Base-by-base conservation (phyloP, 2,888 invertebrate genomes). In the Erebia aethiops region DNA sequence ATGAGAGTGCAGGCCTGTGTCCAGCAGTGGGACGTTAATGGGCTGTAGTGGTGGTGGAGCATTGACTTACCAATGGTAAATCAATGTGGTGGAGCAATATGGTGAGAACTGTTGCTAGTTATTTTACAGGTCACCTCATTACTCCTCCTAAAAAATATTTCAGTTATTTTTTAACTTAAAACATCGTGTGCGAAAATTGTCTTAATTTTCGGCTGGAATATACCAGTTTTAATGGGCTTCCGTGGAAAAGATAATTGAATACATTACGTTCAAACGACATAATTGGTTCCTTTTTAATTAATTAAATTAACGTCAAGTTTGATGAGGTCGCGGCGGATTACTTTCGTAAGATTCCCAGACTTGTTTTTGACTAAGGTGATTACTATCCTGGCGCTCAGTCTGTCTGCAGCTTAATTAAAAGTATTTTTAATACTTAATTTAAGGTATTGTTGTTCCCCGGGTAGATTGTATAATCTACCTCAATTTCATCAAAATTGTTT, bases 141-240 rank as follows among this genome's bases (percentile, higher is more conserved):
- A 13, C 13, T 46, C 46, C 46, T 11, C 3, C 49, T 51, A 7
- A 14, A n/a, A n/a, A 51, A n/a, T n/a, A 14, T 7, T n/a, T n/a
- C n/a, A n/a, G 46, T 62, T 11, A 26, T 63, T 14, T 18, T 51
- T 13, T n/a, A 51, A 67, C 43, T 57, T 56, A 56, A 16, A 52
- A 4, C 52, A 14, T 61, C 43, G 43, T 63, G 14, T 54, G 62
- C 26, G 57, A 58, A 52, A 21, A 65, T 60, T 43, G 13, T 86
- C 86, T 88, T 89, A 89, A 91, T 91, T 90, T 90, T 89, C 87
- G 88, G 88, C 81, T 81, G 77, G 81, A 82, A 78, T 81, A 83
- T 82, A 84, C 80, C 82, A 77, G 76, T 79, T 83, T 86, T 84
- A 70, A 73, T 71, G 68, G 64, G 64, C 51, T 64, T 70, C 52